Percentiles rank a stretch among this genome's conserved stretches.
Conservation (phyloP, 2,797 vertebrate genomes). For the Betta splendens region DNA sequence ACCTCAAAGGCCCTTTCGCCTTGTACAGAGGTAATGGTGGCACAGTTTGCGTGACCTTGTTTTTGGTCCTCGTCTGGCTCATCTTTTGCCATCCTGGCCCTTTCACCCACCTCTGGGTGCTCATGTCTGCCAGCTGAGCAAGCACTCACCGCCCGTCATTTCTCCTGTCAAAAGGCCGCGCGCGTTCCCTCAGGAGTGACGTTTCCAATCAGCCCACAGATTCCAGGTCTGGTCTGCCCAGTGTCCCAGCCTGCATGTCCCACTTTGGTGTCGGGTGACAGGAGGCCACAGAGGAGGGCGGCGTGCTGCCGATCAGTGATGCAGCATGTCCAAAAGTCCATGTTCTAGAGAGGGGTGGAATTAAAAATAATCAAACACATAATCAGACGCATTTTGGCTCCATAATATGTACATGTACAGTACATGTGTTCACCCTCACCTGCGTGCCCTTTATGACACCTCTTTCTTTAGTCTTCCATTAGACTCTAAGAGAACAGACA, state of each 20-base stretch:
- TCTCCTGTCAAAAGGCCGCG: conserved; percentile 55
- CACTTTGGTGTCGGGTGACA: conserved; percentile 53
- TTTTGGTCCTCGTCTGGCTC: conserved; percentile 56
- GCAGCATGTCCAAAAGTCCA: conserved; percentile 38
- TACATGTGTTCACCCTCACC: conserved; percentile 42
- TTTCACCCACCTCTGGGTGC: conserved; percentile 60
- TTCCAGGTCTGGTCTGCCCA: too few relatives aligned
- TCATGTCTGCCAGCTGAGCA: conserved; percentile 61
- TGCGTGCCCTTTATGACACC: conserved; percentile 16
- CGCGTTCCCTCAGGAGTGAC: conserved; percentile 50
- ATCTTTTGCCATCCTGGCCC: conserved; percentile 54
- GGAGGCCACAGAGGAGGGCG: conserved; percentile 24
- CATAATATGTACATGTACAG: conserved; percentile 46
- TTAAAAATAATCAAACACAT: conserved; percentile 6
- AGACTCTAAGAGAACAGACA: not conserved
- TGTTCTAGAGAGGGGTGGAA: conserved; percentile 30
- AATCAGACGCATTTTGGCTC: conserved; percentile 11
- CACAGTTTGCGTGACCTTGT: conserved; percentile 71
- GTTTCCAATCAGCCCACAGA: conserved; percentile 61
- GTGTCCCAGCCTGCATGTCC: conserved; percentile 41
- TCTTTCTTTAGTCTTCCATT: conserved; percentile 23
- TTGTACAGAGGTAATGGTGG: conserved; percentile 44
- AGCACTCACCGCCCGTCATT: conserved; percentile 73
- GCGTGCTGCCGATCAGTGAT: conserved; percentile 41
- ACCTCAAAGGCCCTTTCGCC: conserved; percentile 42